Percentiles rank a stretch among this genome's conserved stretches.
phyloP scores from a whole-genome alignment of 2,797 vertebrate species.

The Sparidentex hasta region DNA sequence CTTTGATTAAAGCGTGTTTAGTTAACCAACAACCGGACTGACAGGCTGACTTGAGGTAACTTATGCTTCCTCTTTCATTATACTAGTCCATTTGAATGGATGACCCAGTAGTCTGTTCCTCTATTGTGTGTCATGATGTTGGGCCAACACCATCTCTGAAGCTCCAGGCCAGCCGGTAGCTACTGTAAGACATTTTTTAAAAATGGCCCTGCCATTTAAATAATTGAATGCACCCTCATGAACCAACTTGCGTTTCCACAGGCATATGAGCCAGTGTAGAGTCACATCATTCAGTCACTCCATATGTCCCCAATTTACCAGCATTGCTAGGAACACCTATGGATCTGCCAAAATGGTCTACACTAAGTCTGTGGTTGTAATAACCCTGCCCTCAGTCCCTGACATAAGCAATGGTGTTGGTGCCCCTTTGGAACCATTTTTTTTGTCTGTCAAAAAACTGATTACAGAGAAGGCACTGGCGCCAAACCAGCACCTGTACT shows the following conservation, averaged over 20 bases:
- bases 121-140: constrained; percentile 19
- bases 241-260: background rate
- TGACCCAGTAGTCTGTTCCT: constrained; percentile 3
- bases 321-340: no score
- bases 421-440: no score
- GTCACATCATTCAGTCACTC: no score
- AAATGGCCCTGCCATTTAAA: constrained; percentile 15
- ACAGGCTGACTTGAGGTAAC: background rate
- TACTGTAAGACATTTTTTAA: constrained; percentile 21
- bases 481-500: no score
- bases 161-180: constrained; percentile 16
- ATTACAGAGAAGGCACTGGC: no score
- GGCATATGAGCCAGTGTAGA: no score
- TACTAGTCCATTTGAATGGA: constrained; percentile 22
- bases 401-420: no score
- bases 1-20: background rate
- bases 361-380: no score
- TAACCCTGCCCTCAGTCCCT: no score
- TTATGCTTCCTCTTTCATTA: constrained; percentile 5
- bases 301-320: no score
- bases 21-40: background rate
- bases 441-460: no score
- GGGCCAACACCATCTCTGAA: constrained; percentile 8
- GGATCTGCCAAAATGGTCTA: no score
- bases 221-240: constrained; percentile 18